Evolutionary conservation across 2,888 invertebrate genomes (phyloP), one percentile per base, ranked within the genome.

Genomic region (Chloroclystis v-ata): DNA sequence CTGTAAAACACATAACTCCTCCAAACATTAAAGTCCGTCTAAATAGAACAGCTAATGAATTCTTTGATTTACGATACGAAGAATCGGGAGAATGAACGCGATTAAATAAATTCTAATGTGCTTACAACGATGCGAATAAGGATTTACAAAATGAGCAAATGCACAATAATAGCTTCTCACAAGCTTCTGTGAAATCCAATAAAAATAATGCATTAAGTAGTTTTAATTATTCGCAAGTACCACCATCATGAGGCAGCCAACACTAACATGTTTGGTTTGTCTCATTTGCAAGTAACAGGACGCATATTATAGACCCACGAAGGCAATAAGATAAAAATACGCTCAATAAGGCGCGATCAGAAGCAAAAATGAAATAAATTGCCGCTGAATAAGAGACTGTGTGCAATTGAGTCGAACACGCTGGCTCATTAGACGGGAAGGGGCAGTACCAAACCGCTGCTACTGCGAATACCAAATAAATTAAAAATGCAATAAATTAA

Each of bases 281-380:
- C 86, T 85, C 86, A 87, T 87, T 87, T 87, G 87, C 86, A 87
- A 87, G 82, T 78, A 79, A 82, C 86, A 84, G 80, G 76, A 77
- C 77, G 78, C 77, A 82, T 85, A 86, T 85, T 85, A 85, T 85
- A 81, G 84, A 82, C 80, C 81, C 82, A 80, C 80, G 81, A 78
- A 80, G 81, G 79, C 80, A 85, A 84, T 78, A 84, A 84, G 81
- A 86, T 82, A 83, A 87, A 86, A 86, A 85, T 77, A 70, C 77
- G 68, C 85, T 83, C 83, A 83, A 86, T 87, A 87, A 86, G 86
- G 86, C 83, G 85, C 84, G 84, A 82, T 84, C 86, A 83, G 78
- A 86, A 72, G 84, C 86, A 86, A 87, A 87, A 87, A 87, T 87
- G 81, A 86, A 86, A 87, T 87, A 87, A 87, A 87, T 86, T 86